Evolutionary conservation across 1,140 invertebrate genomes (phyloP).

Genomic region (Leucophenga varia): DNA sequence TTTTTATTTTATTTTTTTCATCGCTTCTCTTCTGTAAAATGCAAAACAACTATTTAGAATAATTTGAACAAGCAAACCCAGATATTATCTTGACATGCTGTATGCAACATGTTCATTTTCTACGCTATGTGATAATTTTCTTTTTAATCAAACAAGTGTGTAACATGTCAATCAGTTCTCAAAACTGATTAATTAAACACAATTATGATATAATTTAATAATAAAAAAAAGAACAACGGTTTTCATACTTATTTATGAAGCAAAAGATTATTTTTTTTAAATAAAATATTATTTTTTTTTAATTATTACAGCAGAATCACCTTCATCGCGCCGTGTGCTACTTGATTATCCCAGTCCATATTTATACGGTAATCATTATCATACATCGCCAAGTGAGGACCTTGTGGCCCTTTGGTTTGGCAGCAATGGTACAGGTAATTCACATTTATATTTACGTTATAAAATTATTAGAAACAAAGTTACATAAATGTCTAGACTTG

Average conservation of each 20-base stretch:
- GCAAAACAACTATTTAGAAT: too few relatives aligned
- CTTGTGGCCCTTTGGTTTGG: conserved; percentile 61
- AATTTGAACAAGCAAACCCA: too few relatives aligned
- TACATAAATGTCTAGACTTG: background rate
- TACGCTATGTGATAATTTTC: conserved; percentile 1
- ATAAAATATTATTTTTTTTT: too few relatives aligned
- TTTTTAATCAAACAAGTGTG: background rate
- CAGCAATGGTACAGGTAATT: conserved; percentile 59
- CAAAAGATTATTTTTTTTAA: too few relatives aligned
- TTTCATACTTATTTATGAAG: too few relatives aligned
- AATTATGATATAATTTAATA: background rate
- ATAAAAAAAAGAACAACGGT: background rate
- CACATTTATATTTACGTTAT: too few relatives aligned
- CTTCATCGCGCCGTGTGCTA: conserved; percentile 49
- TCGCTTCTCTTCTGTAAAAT: too few relatives aligned
- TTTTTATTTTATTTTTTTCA: too few relatives aligned
- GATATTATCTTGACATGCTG: too few relatives aligned
- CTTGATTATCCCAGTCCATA: conserved; percentile 57
- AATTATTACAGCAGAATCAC: conserved; percentile 35
- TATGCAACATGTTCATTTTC: background rate
- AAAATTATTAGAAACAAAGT: background rate
- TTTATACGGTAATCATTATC: conserved; percentile 57
- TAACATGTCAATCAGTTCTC: background rate
- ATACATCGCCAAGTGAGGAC: conserved; percentile 58
- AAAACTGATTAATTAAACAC: conserved; percentile 33